Conservation (phyloP, 2,797 vertebrate genomes). For the Lindbergichthys nudifrons region DNA sequence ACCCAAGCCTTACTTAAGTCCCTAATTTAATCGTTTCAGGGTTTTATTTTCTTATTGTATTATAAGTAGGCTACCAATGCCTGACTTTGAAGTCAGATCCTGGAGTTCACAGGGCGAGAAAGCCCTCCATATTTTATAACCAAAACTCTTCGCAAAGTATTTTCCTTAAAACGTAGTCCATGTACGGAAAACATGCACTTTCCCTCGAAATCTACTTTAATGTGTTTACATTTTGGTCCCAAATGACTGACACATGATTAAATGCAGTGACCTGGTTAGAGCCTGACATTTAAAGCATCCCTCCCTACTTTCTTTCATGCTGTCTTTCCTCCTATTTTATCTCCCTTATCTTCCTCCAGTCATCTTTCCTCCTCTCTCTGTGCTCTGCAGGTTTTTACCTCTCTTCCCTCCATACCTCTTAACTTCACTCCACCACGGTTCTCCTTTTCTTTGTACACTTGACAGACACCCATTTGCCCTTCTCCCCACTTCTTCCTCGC, state of each 20-base stretch:
- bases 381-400: neutral
- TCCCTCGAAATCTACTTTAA: conserved; percentile 8
- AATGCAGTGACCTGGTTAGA: conserved; percentile 16
- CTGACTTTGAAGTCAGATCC: neutral
- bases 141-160: neutral
- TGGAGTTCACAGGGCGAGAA: neutral
- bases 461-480: conserved; percentile 50
- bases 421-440: neutral
- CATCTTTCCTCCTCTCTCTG: neutral
- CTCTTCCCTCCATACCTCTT: neutral
- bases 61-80: neutral
- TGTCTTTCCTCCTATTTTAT: neutral
- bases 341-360: neutral
- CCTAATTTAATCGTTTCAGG: neutral
- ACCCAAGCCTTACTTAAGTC: no score
- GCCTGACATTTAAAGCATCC: conserved; percentile 45
- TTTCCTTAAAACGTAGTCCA: neutral
- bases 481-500: conserved; percentile 15
- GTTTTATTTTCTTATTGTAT: neutral
- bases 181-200: neutral
- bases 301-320: neutral
- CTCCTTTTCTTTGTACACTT: conserved; percentile 30
- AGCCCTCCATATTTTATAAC: neutral
- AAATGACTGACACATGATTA: conserved; percentile 14
- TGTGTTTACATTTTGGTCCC: conserved; percentile 37